Evolutionary conservation across 2,797 vertebrate genomes (phyloP).

Genomic region (Anableps anableps): DNA sequence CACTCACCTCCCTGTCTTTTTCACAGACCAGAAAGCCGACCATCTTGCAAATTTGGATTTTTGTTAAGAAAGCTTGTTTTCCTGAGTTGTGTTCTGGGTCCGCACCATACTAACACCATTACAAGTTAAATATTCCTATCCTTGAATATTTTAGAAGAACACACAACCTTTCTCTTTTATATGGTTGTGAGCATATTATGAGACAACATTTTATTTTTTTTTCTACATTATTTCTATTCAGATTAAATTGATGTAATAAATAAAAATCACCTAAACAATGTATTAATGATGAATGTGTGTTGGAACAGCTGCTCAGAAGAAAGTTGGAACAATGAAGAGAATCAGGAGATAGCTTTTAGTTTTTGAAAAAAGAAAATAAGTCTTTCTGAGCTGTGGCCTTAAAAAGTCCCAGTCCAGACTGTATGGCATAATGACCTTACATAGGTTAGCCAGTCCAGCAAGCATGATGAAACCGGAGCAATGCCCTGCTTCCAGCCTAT

Average conservation of each 20-base stretch:
- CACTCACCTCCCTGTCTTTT: neutral
- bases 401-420: slow-evolving; percentile 45
- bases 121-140: neutral
- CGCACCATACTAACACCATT: neutral
- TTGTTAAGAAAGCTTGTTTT: neutral
- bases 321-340: slow-evolving; percentile 12
- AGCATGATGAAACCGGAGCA: slow-evolving; percentile 81
- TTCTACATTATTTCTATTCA: neutral
- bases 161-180: too few relatives aligned
- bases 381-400: slow-evolving; percentile 49
- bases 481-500: slow-evolving; percentile 70
- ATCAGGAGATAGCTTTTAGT: slow-evolving; percentile 32
- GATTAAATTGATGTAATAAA: neutral
- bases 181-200: too few relatives aligned
- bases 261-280: neutral
- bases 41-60: neutral
- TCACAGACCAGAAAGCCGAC: neutral
- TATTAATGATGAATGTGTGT: neutral
- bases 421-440: slow-evolving; percentile 70
- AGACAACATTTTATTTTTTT: neutral
- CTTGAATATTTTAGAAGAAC: neutral
- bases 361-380: slow-evolving; percentile 43
- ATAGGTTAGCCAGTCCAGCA: slow-evolving; percentile 58
- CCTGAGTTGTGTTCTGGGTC: neutral
- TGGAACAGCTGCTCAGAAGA: neutral